Base-by-base conservation (phyloP, 1,140 invertebrate genomes). In the Heliothis virescens region DNA sequence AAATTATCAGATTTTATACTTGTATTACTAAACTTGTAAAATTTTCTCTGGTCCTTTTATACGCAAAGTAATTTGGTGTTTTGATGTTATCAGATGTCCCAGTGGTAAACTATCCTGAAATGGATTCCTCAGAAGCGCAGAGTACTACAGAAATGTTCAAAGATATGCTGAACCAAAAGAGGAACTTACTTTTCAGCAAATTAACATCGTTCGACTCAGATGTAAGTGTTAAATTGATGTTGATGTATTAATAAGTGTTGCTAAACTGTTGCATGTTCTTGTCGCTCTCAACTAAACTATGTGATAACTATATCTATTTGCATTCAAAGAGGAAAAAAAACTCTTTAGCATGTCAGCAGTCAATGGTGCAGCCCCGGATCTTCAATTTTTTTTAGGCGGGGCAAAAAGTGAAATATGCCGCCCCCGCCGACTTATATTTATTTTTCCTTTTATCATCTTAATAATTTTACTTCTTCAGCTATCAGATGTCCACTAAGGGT, bases 131-230 rank as follows among this genome's bases (percentile, higher is more conserved):
- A 26, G 96, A 96, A 62, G 95, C 95, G n/a, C 97, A 97, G 85
- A 97, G 97, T 9, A 97, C 97, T 0, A 96, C 97, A 2, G 98
- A 98, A 83, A 98, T 98, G 95, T 97, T 98, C 89, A 96, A 98
- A 84, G 98, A 98, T 86, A 97, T 98, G 95, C 96, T 98, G 83
- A 97, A 97, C 82, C 97, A 97, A 83, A 98, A 98, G 90, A 96
- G 98, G 84, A 98, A 98, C 87, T 96, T 98, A 83, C 95, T 99
- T 69, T 96, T 98, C 80, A 98, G 97, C 87, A 98, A 98, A 94
- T 94, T 98, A 57, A 98, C 97, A 9, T 98, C 98, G 0, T 97
- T 98, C 82, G 98, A 98, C 87, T 98, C 98, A 0, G 98, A 99
- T 94, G 98, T 98, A 95, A 96, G 96, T 95, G 90, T 15, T n/a